A percentile compares a stretch with the other conserved stretches of the same genome.
These are phyloP conservation scores for Meiosimyza decipiens DNA, from an alignment of 2,888 invertebrate species.

Conservation along the genomic window DNA sequence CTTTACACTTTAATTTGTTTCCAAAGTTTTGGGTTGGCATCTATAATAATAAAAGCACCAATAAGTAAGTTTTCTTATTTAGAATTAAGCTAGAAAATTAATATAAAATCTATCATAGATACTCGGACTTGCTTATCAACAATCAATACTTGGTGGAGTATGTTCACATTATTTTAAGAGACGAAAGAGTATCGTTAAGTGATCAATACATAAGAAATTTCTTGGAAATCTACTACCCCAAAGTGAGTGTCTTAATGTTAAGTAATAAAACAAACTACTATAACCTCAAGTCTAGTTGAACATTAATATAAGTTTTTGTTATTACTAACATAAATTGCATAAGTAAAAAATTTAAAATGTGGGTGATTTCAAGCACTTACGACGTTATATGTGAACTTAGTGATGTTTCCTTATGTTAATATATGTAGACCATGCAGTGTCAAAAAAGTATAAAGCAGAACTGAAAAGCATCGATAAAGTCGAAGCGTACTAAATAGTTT, in stretches of 20 bases:
- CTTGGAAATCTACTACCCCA: slow-evolving; percentile 88
- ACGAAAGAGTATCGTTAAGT: slow-evolving; percentile 87
- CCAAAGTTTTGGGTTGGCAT: slow-evolving; percentile 94
- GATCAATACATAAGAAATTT: slow-evolving; percentile 88
- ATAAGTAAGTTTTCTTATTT: slow-evolving; percentile 57
- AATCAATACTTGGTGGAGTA: slow-evolving; percentile 90
- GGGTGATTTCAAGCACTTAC: no score
- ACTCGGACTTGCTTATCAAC: slow-evolving; percentile 82
- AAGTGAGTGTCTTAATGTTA: slow-evolving; percentile 69
- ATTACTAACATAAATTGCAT: no score
- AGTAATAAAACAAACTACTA: not conserved
- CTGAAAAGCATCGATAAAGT: no score
- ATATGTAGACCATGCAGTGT: no score
- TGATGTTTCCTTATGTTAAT: no score
- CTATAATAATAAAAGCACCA: slow-evolving; percentile 70
- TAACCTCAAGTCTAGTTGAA: no score
- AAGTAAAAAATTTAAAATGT: no score
- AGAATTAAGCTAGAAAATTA: slow-evolving; percentile 10
- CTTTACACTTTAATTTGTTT: slow-evolving; percentile 87
- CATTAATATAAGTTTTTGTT: no score
- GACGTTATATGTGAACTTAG: no score
- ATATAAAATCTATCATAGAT: slow-evolving; percentile 68
- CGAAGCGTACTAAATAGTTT: no score
- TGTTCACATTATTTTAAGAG: slow-evolving; percentile 87
- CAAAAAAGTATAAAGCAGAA: no score